A percentile compares a stretch with the other conserved stretches of the same genome.
Evolutionary conservation across 2,888 invertebrate species (phyloP).

Genomic region (Zaprionus bogoriensis): DNA sequence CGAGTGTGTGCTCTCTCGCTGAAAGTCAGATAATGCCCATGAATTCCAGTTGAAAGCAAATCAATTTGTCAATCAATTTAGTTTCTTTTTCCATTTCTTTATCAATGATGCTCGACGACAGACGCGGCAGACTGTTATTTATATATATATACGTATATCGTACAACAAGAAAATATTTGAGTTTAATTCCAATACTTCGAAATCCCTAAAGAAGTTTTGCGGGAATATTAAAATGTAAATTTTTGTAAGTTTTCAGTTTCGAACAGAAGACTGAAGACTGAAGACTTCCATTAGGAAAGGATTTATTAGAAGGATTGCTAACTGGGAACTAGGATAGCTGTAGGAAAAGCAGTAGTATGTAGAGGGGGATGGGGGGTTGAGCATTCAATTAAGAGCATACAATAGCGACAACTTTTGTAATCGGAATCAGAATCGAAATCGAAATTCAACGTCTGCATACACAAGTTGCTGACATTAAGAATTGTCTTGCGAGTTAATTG

Average conservation of each 20-base stretch:
- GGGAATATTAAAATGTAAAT: too few relatives aligned
- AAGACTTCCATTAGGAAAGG: too few relatives aligned
- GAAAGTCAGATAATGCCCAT: background rate
- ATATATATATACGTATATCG: background rate
- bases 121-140: too few relatives aligned
- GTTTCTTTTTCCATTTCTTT: background rate
- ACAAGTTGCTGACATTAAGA: background rate
- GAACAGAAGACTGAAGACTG: too few relatives aligned
- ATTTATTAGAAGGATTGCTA: too few relatives aligned
- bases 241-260: too few relatives aligned
- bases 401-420: background rate
- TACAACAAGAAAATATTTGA: background rate
- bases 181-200: too few relatives aligned
- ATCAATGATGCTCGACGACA: background rate
- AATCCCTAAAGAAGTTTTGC: too few relatives aligned
- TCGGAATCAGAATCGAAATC: background rate
- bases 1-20: background rate
- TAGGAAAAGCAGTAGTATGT: too few relatives aligned
- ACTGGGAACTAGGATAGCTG: too few relatives aligned
- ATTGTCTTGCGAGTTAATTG: background rate
- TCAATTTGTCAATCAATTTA: background rate
- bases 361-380: too few relatives aligned
- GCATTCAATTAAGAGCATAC: too few relatives aligned
- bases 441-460: background rate
- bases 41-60: background rate